phyloP scores from a whole-genome alignment of 2,888 invertebrate species.

The Platynereis dumerilii region DNA sequence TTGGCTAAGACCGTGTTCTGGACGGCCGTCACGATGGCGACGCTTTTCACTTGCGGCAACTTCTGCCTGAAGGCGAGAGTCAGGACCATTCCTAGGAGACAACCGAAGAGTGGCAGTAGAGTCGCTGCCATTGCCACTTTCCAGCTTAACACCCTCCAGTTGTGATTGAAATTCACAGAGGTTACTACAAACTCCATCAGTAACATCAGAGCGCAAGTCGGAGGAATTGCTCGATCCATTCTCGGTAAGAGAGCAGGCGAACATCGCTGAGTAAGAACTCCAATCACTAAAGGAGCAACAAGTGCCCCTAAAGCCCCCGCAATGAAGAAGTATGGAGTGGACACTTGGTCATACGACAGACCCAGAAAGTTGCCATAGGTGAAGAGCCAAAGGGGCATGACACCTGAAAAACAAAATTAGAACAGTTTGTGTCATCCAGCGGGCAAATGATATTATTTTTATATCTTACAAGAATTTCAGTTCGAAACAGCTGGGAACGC shows the following conservation, averaged over 20 bases:
- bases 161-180: slow-evolving; percentile 15
- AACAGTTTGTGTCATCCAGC: no score
- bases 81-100: slow-evolving; percentile 13
- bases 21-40: slow-evolving; percentile 24
- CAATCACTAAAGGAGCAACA: slow-evolving; percentile 14
- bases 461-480: no score
- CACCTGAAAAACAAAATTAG: slow-evolving; percentile 14
- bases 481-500: no score
- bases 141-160: slow-evolving; percentile 22
- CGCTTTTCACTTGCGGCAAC: slow-evolving; percentile 22
- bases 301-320: slow-evolving; percentile 22
- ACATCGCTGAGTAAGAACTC: slow-evolving; percentile 19
- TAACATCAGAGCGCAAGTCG: slow-evolving; percentile 26
- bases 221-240: slow-evolving; percentile 29
- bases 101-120: slow-evolving; percentile 20
- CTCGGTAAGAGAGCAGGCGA: background rate
- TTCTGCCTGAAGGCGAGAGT: slow-evolving; percentile 15
- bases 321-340: slow-evolving; percentile 29
- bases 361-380: slow-evolving; percentile 29
- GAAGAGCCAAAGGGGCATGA: slow-evolving; percentile 31
- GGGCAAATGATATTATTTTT: no score
- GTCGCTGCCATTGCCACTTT: slow-evolving; percentile 15
- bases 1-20: slow-evolving; percentile 31
- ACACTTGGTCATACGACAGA: slow-evolving; percentile 27
- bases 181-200: slow-evolving; percentile 25